Evolutionary conservation across 2,113 vertebrate species (phyloP), one percentile per base, ranked within the genome.

Genomic region (Emydocephalus ijimae): DNA sequence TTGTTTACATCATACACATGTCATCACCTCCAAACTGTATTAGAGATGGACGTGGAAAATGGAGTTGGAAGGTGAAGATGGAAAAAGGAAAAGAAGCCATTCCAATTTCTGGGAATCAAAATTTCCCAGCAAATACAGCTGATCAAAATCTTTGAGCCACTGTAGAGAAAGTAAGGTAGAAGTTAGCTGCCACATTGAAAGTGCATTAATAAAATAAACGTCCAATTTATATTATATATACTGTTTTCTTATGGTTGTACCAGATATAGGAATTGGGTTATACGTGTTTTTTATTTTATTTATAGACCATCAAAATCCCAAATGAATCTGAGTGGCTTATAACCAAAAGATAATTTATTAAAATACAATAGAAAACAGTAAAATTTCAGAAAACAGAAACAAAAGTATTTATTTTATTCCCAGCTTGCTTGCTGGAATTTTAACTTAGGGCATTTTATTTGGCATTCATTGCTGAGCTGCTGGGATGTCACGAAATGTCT

Each of bases 1-100:
- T 48, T 97, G 69, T 98, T 99, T 92, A 97, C 91, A 43, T 97
- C 99, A 0, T 1, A 3, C 12, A 91, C 12, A 87, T 98, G 97
- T 94, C 98, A 97, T 94, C 96, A 81, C 10, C 97, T 99, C 91
- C 97, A 98, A 88, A 98, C 98, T 0, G 96, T 98, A 20, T 96
- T 99, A 89, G 96, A 98, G 95, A 95, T 99, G 88, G 94, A 95
- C 1, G 99, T 99, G 90, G 97, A 98, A 91, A 97, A 98, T 0
- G 99, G 99, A 55, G 93, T 95, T 81, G 97, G 97, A 95, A 98
- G 98, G 99, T 99, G 94, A 96, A 95, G 34, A 0, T 86, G 59
- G 7, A 34, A 57, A 94, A 45, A 24, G 81, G 20, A 0, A 0
- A 4, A 90, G 34, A 56, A 8, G 29, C 14, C 14, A 6, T 69